These are phyloP conservation scores for Euborellia annulipes DNA, from an alignment of 1,140 invertebrate genomes.

Conservation along the genomic window DNA sequence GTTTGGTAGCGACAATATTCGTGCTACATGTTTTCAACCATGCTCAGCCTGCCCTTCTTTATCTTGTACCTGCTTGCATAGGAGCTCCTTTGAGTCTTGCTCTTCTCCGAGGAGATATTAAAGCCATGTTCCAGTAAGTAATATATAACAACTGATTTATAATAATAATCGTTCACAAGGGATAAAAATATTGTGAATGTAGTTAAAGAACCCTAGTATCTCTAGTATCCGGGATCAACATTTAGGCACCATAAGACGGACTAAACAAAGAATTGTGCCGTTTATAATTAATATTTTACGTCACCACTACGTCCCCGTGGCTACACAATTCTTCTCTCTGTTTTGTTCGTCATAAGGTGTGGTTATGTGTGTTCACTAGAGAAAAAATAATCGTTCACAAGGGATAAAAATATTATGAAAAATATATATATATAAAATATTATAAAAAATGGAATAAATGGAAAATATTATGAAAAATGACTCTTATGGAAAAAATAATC, in stretches of 20 bases:
- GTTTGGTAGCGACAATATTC: slow-evolving; percentile 83
- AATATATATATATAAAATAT: too few relatives aligned
- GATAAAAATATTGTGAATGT: too few relatives aligned
- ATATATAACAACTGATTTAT: background rate
- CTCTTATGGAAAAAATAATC: too few relatives aligned
- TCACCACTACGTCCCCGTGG: too few relatives aligned
- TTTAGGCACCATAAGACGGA: background rate
- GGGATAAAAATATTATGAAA: too few relatives aligned
- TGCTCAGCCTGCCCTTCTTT: slow-evolving; percentile 95
- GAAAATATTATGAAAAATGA: too few relatives aligned
- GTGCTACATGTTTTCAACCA: slow-evolving; percentile 99
- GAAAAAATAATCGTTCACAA: too few relatives aligned
- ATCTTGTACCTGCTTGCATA: slow-evolving; percentile 92
- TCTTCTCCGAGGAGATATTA: slow-evolving; percentile 79
- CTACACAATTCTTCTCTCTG: too few relatives aligned
- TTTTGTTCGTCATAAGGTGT: too few relatives aligned
- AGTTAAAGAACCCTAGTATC: too few relatives aligned
- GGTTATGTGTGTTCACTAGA: too few relatives aligned
- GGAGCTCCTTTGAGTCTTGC: slow-evolving; percentile 76
- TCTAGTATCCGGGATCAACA: background rate
- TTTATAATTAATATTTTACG: background rate
- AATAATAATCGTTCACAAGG: background rate
- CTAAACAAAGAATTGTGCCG: background rate
- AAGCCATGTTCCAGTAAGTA: slow-evolving; percentile 77
- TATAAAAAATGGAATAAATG: too few relatives aligned